Base-by-base conservation (phyloP, 64 coral and sea anemone genomes). In the Platygyra sinensis region DNA sequence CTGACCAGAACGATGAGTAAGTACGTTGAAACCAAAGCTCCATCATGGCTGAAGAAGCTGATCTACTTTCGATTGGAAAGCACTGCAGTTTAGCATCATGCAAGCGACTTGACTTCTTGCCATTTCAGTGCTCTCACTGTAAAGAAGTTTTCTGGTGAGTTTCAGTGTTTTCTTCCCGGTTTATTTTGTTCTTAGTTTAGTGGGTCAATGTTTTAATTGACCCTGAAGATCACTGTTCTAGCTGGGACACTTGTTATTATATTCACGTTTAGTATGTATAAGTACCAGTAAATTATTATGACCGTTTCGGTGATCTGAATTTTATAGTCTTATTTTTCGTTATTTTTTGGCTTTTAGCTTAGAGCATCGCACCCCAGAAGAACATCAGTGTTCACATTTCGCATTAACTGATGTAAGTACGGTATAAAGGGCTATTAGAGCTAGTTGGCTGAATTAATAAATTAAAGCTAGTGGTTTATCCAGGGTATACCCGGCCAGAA, bases 31-130 rank as follows among this genome's bases (percentile, higher is more conserved):
- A 55, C 22, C 11, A 65, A n/a, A 54, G 38, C 46, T 77, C 51
- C 0, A 92, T 75, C 50, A 98, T 98, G 96, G 89, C 96, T 30
- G 93, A 92, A 28, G 86, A 92, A 87, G 86, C 80, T 42, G 96
- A 98, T 83, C 89, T 98, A 59, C 86, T 98, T 51, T 95, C 96
- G 28, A 51, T 98, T 62, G 96, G 96, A 62, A 91, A 90, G 33
- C 96, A 98, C 76, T 98, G 96, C 52, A 93, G 77, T 64, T 77
- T 93, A 18, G 60, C 81, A 14, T 89, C 72, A 60, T 98, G 96
- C 49, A 98, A 95, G 50, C 90, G 90, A 29, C 82, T 98, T 13
- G 96, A 98, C 54, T 98, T 98, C 60, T 83, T 98, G 18, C 96
- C 96, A 1, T 98, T 98, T 67, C 83, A 82, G 10, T 98, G 96